Evolutionary conservation across 2,888 invertebrate species (phyloP).

Genomic region (Drosophila greeni): DNA sequence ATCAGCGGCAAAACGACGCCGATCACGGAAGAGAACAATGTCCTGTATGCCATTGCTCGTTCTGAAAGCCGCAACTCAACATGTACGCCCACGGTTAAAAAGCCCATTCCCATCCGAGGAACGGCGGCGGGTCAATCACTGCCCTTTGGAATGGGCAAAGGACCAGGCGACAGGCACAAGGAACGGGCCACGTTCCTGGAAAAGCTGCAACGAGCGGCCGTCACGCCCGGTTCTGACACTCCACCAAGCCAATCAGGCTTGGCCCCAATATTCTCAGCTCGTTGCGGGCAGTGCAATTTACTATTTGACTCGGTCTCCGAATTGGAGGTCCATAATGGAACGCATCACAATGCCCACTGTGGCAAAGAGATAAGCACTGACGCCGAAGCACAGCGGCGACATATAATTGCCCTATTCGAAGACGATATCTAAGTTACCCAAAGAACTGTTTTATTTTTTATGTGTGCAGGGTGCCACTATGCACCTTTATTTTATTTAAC

Average conservation of each 20-base stretch:
- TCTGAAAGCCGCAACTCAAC: slow-evolving; percentile 69
- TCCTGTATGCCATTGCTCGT: slow-evolving; percentile 73
- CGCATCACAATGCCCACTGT: slow-evolving; percentile 68
- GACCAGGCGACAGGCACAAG: slow-evolving; percentile 24
- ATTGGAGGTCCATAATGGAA: slow-evolving; percentile 75
- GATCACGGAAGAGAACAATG: slow-evolving; percentile 70
- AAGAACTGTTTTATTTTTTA: slow-evolving; percentile 8
- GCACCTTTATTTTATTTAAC: slow-evolving; percentile 2
- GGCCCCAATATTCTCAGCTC: slow-evolving; percentile 64
- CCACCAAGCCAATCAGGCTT: slow-evolving; percentile 12
- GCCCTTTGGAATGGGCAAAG: background rate
- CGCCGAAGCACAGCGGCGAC: slow-evolving; percentile 67
- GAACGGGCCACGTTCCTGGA: slow-evolving; percentile 69
- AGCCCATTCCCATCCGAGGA: slow-evolving; percentile 68
- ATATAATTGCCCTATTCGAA: slow-evolving; percentile 77
- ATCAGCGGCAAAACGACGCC: slow-evolving; percentile 57
- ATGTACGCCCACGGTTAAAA: slow-evolving; percentile 50
- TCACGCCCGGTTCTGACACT: slow-evolving; percentile 16
- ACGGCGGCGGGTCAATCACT: slow-evolving; percentile 2
- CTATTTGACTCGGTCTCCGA: slow-evolving; percentile 73
- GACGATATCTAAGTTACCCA: slow-evolving; percentile 60
- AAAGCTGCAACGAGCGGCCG: slow-evolving; percentile 68
- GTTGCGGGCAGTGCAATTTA: slow-evolving; percentile 75
- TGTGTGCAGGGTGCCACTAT: background rate
- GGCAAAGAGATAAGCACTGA: slow-evolving; percentile 36